phyloP scores from a whole-genome alignment of 30 jellyfish, hydroid and myxozoan genomes.

The Euphysa ruthae region DNA sequence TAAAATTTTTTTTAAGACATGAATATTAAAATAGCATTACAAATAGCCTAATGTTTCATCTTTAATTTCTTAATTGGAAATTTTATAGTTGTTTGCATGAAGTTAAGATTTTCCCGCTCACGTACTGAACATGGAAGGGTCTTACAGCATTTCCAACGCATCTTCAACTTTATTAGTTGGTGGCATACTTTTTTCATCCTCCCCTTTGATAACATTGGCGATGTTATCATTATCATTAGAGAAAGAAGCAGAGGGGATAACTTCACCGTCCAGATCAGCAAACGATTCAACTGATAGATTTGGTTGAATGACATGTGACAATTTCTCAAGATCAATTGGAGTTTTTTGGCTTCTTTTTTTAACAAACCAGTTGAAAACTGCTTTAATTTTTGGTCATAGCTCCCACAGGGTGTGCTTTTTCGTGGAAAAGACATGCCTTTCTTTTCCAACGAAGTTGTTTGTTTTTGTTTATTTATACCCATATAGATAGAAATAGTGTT shows the following conservation, averaged over 20 bases:
- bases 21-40: too few species aligned
- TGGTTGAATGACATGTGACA: neutral
- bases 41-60: too few species aligned
- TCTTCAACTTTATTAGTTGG: too few species aligned
- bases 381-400: neutral
- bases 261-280: constrained; percentile 4
- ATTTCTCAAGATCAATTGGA: constrained; percentile 23
- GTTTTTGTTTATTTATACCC: neutral
- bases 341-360: neutral
- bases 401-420: neutral
- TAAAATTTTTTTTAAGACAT: too few species aligned
- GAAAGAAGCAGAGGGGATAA: neutral
- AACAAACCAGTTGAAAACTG: too few species aligned
- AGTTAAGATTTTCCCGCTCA: too few species aligned
- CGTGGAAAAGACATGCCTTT: neutral
- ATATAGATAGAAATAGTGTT: constrained; percentile 19
- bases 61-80: too few species aligned
- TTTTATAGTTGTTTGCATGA: too few species aligned
- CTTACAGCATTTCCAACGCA: too few species aligned
- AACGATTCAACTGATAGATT: constrained; percentile 4
- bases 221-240: constrained; percentile 1
- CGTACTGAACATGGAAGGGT: too few species aligned
- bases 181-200: too few species aligned
- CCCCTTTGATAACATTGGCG: too few species aligned
- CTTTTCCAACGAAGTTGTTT: neutral